phyloP scores from a whole-genome alignment of 35 echinoderm and acorn worm species.

The Ptychodera flava region DNA sequence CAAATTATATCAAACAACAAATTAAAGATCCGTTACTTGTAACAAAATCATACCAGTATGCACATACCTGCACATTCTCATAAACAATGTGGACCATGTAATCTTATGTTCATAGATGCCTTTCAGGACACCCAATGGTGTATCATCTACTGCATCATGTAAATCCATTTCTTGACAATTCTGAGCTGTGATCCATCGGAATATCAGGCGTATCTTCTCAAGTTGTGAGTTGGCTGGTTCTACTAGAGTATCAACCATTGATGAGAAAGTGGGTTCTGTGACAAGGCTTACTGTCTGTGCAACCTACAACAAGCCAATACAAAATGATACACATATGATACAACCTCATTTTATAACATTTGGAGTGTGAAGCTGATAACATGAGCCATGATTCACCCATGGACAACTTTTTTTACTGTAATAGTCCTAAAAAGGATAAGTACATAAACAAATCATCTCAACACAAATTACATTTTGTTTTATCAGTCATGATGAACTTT shows the following conservation, averaged over 20 bases:
- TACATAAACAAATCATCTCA: no score
- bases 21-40: no score
- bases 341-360: no score
- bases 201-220: constrained; percentile 81
- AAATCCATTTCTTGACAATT: constrained; percentile 99
- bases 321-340: no score
- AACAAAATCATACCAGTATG: constrained; percentile 61
- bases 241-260: constrained; percentile 73
- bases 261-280: constrained; percentile 80
- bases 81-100: constrained; percentile 93
- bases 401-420: no score
- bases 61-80: constrained; percentile 92
- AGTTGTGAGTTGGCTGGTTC: constrained; percentile 67
- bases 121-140: constrained; percentile 92
- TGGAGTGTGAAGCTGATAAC: no score
- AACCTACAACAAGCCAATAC: constrained; percentile 39
- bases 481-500: no score
- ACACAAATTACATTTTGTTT: no score
- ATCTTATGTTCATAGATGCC: constrained; percentile 92
- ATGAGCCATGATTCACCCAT: no score
- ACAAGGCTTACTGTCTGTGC: constrained; percentile 92
- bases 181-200: constrained; percentile 94
- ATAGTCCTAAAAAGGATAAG: no score
- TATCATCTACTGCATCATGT: constrained; percentile 91
- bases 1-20: no score